Evolutionary conservation across 2,888 invertebrate genomes (phyloP).

Genomic region (Stramonita haemastoma): DNA sequence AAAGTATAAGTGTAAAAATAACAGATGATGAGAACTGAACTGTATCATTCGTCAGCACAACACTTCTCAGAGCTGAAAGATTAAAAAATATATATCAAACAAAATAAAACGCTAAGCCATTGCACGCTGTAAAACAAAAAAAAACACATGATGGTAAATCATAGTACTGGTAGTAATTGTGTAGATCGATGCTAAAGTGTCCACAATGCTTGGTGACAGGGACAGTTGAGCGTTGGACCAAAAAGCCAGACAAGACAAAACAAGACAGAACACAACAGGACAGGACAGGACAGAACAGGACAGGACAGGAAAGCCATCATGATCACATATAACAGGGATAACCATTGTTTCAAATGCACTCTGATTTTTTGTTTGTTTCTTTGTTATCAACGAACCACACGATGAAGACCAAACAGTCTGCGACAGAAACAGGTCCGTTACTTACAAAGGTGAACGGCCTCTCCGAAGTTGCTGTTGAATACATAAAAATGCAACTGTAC

Average conservation of each 20-base stretch:
- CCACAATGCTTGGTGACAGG: background rate
- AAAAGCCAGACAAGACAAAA: background rate
- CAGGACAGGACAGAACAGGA: background rate
- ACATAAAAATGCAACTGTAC: slow-evolving; percentile 1
- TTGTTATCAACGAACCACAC: background rate
- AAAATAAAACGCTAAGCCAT: background rate
- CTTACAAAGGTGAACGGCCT: background rate
- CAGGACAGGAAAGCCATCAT: background rate
- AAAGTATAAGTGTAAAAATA: too few relatives aligned
- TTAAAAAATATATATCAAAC: too few relatives aligned
- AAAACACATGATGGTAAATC: background rate
- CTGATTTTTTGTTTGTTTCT: background rate
- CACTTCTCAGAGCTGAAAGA: too few relatives aligned
- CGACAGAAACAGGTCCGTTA: too few relatives aligned
- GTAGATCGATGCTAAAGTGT: background rate
- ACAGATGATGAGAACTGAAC: too few relatives aligned
- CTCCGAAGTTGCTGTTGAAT: background rate
- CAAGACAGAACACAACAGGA: background rate
- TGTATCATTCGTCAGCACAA: too few relatives aligned
- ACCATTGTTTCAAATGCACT: slow-evolving; percentile 8
- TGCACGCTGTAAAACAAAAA: background rate
- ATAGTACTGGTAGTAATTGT: background rate
- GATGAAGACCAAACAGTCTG: background rate
- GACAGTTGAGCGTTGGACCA: background rate
- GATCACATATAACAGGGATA: background rate